Base-by-base conservation (phyloP, 2,797 vertebrate genomes). In the Dendrocincla fuliginosa region DNA sequence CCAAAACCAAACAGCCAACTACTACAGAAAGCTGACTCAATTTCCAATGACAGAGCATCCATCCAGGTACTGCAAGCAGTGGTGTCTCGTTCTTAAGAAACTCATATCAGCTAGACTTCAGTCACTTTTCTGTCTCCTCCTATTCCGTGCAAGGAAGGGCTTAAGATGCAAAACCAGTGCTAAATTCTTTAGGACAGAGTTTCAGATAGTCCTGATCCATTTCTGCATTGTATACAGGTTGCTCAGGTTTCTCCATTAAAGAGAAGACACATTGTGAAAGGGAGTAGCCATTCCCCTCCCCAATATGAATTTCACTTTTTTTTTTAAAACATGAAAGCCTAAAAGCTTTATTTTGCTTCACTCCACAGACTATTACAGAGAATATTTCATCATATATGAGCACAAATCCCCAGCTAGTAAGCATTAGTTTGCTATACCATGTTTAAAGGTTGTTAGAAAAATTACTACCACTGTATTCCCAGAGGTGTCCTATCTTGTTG, bases 221-320 rank as follows among this genome's bases (percentile, higher is more conserved):
- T 46, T 11, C 32, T 35, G 15, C 3, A 53, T 60, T 27, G 70
- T 7, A 41, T 9, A 65, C 5, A 33, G 2, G 1, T 47, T 87
- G 15, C 30, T 90, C 20, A 76, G 73, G 5, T 25, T 16, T 23
- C 59, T 44, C 47, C 33, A n/a, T 19, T 25, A 71, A 18, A 12
- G 4, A 49, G 2, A 8, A 52, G 3, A 39, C 22, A 78, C 2
- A 3, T 17, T 73, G 53, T 18, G 6, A 67, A 78, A 86, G 3
- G 4, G 4, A 89, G 22, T 18, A 80, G 7, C 46, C 5, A 56
- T 30, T 76, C 23, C 37, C 9, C 69, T 1, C 0, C 17, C 12
- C 20, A 67, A 1, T 32, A 12, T 17, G 46, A 68, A 6, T 25
- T 65, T 53, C 16, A 50, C 1, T 0, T 23, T 1, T 16, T 37